Evolutionary conservation across 2,888 invertebrate species (phyloP), one percentile per base, ranked within the genome.

Genomic region (Zhengitettix transpicula): DNA sequence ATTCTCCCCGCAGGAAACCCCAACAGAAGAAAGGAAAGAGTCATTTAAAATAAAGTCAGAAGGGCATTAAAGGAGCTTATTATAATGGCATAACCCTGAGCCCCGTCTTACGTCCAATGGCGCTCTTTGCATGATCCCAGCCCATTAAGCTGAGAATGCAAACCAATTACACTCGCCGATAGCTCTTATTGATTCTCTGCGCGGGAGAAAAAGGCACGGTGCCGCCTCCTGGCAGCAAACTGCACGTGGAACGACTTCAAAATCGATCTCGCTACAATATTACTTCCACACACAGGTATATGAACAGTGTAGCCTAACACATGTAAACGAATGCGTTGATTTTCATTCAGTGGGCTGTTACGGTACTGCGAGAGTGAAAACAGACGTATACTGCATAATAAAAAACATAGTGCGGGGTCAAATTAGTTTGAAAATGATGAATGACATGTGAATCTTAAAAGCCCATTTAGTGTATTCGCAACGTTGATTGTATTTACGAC

Each of bases 11-110:
- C 47, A 1, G 47, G 47, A n/a, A 47, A n/a, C 14, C 47, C 47
- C 47, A 12, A 47, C 47, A n/a, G 57, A 56, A 53, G 47, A 53
- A 47, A 52, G 14, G n/a, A 58, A 61, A 58, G 58, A 60, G 59
- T 61, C 63, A 63, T 63, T 61, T 59, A 62, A 62, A 62, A 64
- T 64, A 64, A 64, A 62, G 62, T 60, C 60, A 61, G 55, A 61
- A 57, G 61, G 59, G 62, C 64, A 62, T 64, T 62, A 64, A 63
- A 61, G 60, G 52, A 60, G 61, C 64, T 64, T 63, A 63, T 64
- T 64, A 62, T 62, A 61, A 63, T 64, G 64, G 61, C 61, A 64
- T 61, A 63, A 61, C 59, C 54, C 53, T 52, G 56, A 42, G 53
- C 53, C 42, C 58, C 51, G 12, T 8, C 40, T 40, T 41, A 17